Percentiles rank a stretch among this genome's conserved stretches.
phyloP scores from a whole-genome alignment of 2,113 vertebrate genomes.

The Scalopus aquaticus region DNA sequence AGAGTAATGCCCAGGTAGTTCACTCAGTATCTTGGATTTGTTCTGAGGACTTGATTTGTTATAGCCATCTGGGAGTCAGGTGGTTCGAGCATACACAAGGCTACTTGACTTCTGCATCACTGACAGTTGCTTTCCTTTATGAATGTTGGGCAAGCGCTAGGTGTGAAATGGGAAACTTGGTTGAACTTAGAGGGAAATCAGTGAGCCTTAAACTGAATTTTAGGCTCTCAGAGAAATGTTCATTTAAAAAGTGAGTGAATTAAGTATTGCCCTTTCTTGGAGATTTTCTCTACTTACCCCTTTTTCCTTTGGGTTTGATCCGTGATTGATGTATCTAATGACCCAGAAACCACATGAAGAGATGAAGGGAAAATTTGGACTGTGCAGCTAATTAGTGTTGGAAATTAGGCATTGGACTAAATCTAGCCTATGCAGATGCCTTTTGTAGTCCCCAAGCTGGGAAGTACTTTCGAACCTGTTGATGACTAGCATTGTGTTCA shows the following conservation, averaged over 20 bases:
- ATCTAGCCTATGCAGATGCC: neutral
- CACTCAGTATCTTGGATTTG: neutral
- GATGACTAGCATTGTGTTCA: neutral
- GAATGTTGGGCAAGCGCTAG: neutral
- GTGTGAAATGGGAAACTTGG: neutral
- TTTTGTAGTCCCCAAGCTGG: neutral
- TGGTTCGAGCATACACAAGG: neutral
- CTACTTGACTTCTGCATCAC: neutral
- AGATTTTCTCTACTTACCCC: neutral
- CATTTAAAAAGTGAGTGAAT: conserved; percentile 29
- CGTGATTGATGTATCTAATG: neutral
- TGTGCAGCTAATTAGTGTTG: neutral
- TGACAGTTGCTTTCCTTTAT: neutral
- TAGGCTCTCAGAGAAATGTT: conserved; percentile 11
- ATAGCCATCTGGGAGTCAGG: neutral
- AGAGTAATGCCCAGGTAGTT: neutral
- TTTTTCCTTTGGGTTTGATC: conserved; percentile 35
- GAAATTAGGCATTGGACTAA: neutral
- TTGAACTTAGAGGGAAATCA: neutral
- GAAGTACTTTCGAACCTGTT: neutral
- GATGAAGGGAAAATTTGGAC: neutral
- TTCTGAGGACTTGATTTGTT: conserved; percentile 12
- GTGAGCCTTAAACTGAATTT: conserved; percentile 19
- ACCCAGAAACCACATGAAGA: neutral
- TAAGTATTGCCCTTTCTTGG: neutral